A percentile compares a stretch with the other conserved stretches of the same genome.
phyloP scores from a whole-genome alignment of 2,113 vertebrate species.

The Planiliza haematocheilus region DNA sequence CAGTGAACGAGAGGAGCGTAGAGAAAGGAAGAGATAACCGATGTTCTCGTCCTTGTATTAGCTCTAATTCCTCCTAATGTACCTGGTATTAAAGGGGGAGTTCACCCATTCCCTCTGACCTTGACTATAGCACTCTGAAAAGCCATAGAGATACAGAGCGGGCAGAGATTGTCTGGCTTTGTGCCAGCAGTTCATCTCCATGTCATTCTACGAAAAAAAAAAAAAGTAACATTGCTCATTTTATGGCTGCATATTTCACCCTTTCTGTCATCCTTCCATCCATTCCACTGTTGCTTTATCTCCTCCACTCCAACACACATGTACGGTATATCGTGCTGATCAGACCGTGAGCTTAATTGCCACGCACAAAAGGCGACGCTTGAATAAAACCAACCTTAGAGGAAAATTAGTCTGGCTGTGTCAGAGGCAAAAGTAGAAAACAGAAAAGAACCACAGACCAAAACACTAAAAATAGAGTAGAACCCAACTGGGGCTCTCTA shows the following conservation, averaged over 20 bases:
- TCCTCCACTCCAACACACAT: neutral
- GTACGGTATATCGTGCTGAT: conserved; percentile 9
- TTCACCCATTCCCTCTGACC: conserved; percentile 81
- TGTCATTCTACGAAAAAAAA: conserved; percentile 49
- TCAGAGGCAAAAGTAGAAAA: conserved; percentile 18
- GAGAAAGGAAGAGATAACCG: conserved; percentile 58
- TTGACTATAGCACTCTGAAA: conserved; percentile 69
- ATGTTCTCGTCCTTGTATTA: conserved; percentile 76
- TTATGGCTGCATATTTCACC: conserved; percentile 60
- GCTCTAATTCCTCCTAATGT: conserved; percentile 76
- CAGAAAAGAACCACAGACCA: conserved; percentile 35
- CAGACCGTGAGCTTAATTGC: conserved; percentile 6
- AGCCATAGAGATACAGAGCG: conserved; percentile 53
- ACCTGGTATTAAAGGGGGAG: conserved; percentile 75
- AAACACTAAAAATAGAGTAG: conserved; percentile 55
- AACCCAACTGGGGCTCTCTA: conserved; percentile 40
- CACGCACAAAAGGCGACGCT: neutral
- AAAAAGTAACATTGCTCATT: conserved; percentile 26
- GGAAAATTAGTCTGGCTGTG: conserved; percentile 19
- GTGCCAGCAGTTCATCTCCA: conserved; percentile 61
- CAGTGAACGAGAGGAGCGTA: conserved; percentile 22
- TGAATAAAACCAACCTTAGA: conserved; percentile 19
- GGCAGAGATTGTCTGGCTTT: conserved; percentile 63
- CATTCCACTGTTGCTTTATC: conserved; percentile 18
- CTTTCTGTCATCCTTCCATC: conserved; percentile 38